Base-by-base conservation (phyloP, 2,888 invertebrate species). In the Ectobius pallidus region DNA sequence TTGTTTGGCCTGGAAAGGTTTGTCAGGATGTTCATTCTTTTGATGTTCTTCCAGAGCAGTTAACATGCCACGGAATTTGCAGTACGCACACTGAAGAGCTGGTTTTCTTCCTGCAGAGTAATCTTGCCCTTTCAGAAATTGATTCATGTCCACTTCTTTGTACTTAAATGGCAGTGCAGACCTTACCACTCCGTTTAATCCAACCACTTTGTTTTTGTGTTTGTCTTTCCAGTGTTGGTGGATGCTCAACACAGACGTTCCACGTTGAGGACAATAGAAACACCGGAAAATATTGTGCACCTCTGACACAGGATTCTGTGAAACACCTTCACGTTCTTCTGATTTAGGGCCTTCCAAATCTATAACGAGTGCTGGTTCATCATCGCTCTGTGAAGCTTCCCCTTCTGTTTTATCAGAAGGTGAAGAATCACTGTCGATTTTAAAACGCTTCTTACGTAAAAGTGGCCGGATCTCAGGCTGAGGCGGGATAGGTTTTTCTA, bases 231-330 rank as follows among this genome's bases (percentile, higher is more conserved):
- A 78, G 70, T 80, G 80, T 20, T 75, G 65, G 42, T 74, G 69
- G 7, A 79, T 73, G 42, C 63, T 71, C 6, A 72, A 70, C 7
- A 78, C 68, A 14, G 72, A 69, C 6, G 62, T 72, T 30, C 73
- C 75, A n/a, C 77, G 75, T 73, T 78, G 76, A 20, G 77, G 75
- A 71, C 79, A 79, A 67, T 79, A 77, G 6, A 75, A 73, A 69
- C 79, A 79, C 4, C 76, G 65, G 68, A 73, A 78, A 0, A 75
- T 34, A 34, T 42, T 42, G 6, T 46, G 16, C 42, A 14, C 2
- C 25, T 16, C 32, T 14, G 14, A 25, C 14, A 44, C 25, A 1
- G n/a, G n/a, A n/a, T 3, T 6, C 2, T 6, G 16, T 11, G 16
- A 16, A 27, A 18, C 65, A 14, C 46, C 46, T 1, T n/a, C 25